A percentile compares a stretch with the other conserved stretches of the same genome.
phyloP scores from a whole-genome alignment of 2,113 vertebrate genomes.

The Mus pahari region DNA sequence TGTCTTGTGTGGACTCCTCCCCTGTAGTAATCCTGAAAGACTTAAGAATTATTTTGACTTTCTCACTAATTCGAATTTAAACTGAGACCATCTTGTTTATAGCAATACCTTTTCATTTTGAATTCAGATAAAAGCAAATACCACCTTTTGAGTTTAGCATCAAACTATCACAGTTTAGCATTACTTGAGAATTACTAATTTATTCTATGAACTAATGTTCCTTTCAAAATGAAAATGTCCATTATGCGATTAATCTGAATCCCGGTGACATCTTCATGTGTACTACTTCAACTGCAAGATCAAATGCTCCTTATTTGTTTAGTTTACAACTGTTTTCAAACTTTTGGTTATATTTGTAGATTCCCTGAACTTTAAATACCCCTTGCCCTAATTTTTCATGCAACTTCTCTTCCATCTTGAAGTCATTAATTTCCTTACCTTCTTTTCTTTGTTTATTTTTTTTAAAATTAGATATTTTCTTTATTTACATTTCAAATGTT shows the following conservation, averaged over 20 bases:
- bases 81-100: conserved; percentile 3
- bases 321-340: conserved; percentile 41
- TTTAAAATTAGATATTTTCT: too few species aligned
- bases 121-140: conserved; percentile 49
- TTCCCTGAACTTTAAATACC: conserved; percentile 12
- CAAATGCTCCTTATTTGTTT: conserved; percentile 11
- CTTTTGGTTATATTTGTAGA: background rate
- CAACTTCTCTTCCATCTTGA: background rate
- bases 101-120: conserved; percentile 36
- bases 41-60: conserved; percentile 47
- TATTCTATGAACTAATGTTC: conserved; percentile 7
- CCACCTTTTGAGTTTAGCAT: conserved; percentile 38
- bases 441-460: too few species aligned
- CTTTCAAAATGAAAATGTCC: conserved; percentile 34
- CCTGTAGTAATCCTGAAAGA: background rate
- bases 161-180: background rate
- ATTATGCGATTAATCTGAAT: conserved; percentile 1
- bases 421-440: background rate
- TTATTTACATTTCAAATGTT: too few species aligned
- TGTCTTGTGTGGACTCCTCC: background rate
- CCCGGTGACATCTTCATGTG: conserved; percentile 17
- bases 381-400: background rate
- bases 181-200: conserved; percentile 52
- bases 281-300: conserved; percentile 52
- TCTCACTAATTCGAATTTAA: background rate